Conservation (phyloP, 2,888 invertebrate genomes). For the Auanema sp. region DNA sequence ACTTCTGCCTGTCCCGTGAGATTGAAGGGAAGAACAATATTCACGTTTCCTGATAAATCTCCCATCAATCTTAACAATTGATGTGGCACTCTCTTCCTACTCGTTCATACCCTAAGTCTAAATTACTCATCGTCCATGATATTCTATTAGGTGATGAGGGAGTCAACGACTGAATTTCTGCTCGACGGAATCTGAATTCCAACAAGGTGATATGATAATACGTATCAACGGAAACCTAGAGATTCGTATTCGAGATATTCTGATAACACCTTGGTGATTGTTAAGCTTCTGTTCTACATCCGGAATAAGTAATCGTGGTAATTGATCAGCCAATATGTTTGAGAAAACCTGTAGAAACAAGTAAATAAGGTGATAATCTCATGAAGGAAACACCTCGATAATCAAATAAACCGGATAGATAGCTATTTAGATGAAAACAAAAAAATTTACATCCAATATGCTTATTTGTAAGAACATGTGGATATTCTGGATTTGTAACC, state of each 20-base stretch:
- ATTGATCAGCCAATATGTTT: conserved; percentile 46
- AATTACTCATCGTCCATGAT: conserved; percentile 47
- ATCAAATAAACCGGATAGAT: too few species aligned
- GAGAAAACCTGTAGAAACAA: conserved; percentile 36
- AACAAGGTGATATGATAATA: too few species aligned
- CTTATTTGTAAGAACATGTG: too few species aligned
- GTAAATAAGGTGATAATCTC: background rate
- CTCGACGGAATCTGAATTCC: conserved; percentile 37
- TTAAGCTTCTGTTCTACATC: conserved; percentile 48
- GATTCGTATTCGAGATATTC: conserved; percentile 37
- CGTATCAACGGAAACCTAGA: conserved; percentile 25
- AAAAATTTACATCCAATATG: too few species aligned
- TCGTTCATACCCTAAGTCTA: conserved; percentile 44
- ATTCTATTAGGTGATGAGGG: conserved; percentile 44
- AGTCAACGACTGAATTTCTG: conserved; percentile 42
- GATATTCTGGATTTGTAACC: too few species aligned
- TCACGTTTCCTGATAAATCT: conserved; percentile 44
- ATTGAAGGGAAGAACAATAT: conserved; percentile 52
- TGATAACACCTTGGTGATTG: conserved; percentile 48
- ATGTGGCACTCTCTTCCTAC: background rate
- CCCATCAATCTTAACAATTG: conserved; percentile 37
- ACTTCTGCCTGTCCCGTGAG: conserved; percentile 52
- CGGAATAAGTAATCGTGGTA: conserved; percentile 49
- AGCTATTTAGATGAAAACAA: too few species aligned
- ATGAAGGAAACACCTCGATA: too few species aligned